Conservation (phyloP, 2,888 invertebrate genomes). For the Neoscelio sp. region DNA sequence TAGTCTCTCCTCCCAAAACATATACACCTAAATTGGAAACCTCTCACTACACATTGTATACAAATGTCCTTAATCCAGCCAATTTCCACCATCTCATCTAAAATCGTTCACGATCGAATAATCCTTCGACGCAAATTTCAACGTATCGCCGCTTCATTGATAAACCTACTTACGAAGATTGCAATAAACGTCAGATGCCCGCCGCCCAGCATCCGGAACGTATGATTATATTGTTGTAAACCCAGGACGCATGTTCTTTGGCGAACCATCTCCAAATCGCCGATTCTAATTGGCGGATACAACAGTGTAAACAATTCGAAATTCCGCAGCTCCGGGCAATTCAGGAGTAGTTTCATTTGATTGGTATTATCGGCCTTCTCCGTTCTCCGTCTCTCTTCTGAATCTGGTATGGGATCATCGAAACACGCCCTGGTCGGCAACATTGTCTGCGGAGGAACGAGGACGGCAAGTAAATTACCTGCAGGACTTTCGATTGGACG, state of each 20-base stretch:
- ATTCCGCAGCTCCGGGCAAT: conserved; percentile 29
- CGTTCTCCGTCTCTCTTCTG: not conserved
- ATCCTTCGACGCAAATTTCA: conserved; percentile 38
- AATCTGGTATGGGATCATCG: conserved; percentile 51
- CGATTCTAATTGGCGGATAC: conserved; percentile 43
- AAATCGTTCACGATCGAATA: conserved; percentile 29
- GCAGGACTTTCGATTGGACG: conserved; percentile 71
- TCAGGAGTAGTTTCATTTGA: conserved; percentile 26
- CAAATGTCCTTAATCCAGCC: too few species aligned
- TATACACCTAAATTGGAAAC: conserved; percentile 14
- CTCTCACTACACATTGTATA: conserved; percentile 16
- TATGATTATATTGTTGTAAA: conserved; percentile 20
- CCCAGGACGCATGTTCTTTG: not conserved
- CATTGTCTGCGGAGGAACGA: conserved; percentile 65
- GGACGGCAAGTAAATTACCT: conserved; percentile 77
- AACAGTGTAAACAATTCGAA: conserved; percentile 37
- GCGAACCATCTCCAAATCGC: too few species aligned
- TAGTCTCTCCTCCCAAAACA: conserved; percentile 11
- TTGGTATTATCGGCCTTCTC: conserved; percentile 25
- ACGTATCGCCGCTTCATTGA: conserved; percentile 35
- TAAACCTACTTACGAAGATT: conserved; percentile 26
- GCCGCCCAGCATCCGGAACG: not conserved
- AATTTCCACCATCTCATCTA: conserved; percentile 40
- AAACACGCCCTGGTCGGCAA: not conserved
- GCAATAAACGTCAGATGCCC: conserved; percentile 14